Percentiles rank a stretch among this genome's conserved stretches.
Evolutionary conservation across 2,113 vertebrate species (phyloP).

Genomic region (Lepus europaeus): DNA sequence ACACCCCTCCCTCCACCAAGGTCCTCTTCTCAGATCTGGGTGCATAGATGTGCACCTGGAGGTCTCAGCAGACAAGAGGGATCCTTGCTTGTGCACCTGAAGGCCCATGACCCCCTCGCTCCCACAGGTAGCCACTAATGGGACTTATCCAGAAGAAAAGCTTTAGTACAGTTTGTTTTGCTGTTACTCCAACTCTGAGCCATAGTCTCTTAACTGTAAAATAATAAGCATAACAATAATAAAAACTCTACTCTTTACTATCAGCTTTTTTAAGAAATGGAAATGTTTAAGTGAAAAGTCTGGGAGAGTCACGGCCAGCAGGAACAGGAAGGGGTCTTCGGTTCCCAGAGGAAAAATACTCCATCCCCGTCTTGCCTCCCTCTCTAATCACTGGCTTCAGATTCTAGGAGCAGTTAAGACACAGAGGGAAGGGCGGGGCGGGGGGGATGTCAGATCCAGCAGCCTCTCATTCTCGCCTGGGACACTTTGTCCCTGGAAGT

Average conservation of each 20-base stretch:
- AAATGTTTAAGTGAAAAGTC: neutral
- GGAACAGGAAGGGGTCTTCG: neutral
- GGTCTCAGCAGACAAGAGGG: neutral
- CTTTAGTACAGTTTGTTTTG: conserved; percentile 5
- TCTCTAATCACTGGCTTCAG: conserved; percentile 37
- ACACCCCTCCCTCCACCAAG: neutral
- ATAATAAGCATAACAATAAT: neutral
- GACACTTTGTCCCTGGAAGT: neutral
- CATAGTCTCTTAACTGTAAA: conserved; percentile 17
- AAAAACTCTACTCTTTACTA: neutral
- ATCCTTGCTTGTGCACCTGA: neutral
- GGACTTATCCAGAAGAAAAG: conserved; percentile 12
- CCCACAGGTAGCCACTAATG: neutral
- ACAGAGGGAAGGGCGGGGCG: neutral
- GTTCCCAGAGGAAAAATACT: neutral
- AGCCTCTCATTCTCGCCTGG: neutral
- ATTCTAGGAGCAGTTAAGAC: neutral
- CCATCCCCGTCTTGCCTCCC: neutral
- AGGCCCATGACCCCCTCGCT: neutral
- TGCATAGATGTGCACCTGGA: neutral
- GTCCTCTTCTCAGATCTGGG: neutral
- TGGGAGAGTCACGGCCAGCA: neutral
- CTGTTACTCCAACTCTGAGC: neutral
- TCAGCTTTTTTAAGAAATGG: neutral
- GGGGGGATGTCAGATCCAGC: neutral